Evolutionary conservation across 2,888 invertebrate species (phyloP).

Genomic region (Melinopterus prodromus): DNA sequence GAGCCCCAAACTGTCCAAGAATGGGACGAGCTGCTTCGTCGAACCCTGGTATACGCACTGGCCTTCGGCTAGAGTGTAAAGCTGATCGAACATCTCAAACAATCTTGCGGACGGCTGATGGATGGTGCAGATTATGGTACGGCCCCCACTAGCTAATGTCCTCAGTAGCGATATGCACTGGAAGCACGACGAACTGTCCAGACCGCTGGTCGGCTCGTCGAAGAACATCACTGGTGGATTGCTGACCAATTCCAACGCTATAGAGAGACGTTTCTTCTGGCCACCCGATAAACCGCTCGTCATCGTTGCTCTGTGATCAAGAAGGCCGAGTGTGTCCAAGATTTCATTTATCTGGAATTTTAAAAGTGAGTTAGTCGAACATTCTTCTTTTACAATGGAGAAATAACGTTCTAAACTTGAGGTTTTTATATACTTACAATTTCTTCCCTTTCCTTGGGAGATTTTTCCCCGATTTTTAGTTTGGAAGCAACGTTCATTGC

Average conservation of each 20-base stretch:
- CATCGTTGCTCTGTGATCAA: constrained; percentile 88
- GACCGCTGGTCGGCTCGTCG: constrained; percentile 95
- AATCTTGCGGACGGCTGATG: constrained; percentile 97
- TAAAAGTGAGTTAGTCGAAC: background rate
- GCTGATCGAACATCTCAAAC: constrained; percentile 96
- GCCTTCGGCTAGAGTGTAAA: constrained; percentile 93
- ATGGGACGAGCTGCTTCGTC: constrained; percentile 84
- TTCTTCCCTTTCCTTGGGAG: constrained; percentile 76
- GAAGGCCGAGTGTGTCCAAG: constrained; percentile 85
- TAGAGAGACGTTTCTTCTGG: constrained; percentile 93
- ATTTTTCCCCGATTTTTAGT: constrained; percentile 83
- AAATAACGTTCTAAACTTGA: background rate
- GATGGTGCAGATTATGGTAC: constrained; percentile 95
- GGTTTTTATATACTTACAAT: constrained; percentile 70
- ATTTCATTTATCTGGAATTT: constrained; percentile 85
- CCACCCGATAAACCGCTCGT: constrained; percentile 93
- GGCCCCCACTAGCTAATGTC: constrained; percentile 86
- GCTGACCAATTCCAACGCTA: constrained; percentile 93
- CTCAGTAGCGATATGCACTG: constrained; percentile 92
- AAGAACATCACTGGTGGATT: constrained; percentile 98
- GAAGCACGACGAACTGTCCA: constrained; percentile 95
- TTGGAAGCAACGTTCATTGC: constrained; percentile 94
- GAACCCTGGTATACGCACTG: constrained; percentile 93
- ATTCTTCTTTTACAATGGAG: background rate
- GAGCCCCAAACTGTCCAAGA: constrained; percentile 79